phyloP scores from a whole-genome alignment of 2,113 vertebrate genomes.

The Microcebus murinus region DNA sequence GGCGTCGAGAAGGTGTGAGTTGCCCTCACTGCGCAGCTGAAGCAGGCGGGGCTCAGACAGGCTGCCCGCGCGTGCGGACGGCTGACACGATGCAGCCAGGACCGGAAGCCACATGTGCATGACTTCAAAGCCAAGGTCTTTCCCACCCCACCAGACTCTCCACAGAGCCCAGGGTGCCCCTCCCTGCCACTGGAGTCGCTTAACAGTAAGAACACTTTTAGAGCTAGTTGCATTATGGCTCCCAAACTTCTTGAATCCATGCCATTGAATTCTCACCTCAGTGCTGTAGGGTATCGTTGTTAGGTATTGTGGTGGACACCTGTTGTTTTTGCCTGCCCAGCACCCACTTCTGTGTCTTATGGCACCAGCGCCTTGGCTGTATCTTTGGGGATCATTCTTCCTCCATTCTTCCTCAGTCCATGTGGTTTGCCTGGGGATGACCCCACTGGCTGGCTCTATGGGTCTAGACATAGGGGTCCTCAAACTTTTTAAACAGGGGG shows the following conservation, averaged over 20 bases:
- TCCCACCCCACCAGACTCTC: background rate
- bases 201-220: background rate
- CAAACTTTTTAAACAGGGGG: no score
- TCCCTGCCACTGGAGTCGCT: background rate
- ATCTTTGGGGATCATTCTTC: background rate
- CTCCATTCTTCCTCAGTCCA: background rate
- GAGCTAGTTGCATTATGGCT: background rate
- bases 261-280: background rate
- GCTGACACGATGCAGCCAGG: background rate
- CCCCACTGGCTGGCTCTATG: background rate
- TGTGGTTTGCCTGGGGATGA: background rate
- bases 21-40: background rate
- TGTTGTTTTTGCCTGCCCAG: background rate
- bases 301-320: background rate
- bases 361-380: background rate
- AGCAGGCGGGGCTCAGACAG: background rate
- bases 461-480: background rate
- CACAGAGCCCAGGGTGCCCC: background rate
- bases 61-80: background rate
- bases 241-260: background rate
- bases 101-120: background rate
- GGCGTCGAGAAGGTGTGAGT: background rate
- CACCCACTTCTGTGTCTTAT: background rate
- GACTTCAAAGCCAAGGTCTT: background rate
- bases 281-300: background rate